A percentile compares a stretch with the other conserved stretches of the same genome.
Evolutionary conservation across 2,113 vertebrate species (phyloP).

Genomic region (Sinocyclocheilus anophthalmus): DNA sequence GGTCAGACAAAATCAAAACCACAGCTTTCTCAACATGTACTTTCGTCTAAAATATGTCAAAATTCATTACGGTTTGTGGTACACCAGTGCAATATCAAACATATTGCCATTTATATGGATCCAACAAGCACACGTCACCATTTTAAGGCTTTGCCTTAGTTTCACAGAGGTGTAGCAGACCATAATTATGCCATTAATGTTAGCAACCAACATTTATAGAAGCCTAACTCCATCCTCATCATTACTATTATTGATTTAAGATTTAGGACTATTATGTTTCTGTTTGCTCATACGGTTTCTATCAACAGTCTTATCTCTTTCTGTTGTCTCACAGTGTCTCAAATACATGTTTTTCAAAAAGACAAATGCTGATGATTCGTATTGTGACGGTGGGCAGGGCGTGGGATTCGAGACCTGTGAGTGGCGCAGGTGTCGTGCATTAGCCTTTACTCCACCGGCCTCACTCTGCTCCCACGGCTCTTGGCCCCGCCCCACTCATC

Average conservation of each 20-base stretch:
- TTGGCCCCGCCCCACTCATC: no score
- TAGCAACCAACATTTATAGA: conserved; percentile 18
- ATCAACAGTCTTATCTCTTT: conserved; percentile 8
- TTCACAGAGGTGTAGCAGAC: conserved; percentile 13
- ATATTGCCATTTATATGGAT: background rate
- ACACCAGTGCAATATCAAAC: background rate
- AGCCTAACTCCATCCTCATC: background rate
- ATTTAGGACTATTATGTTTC: background rate
- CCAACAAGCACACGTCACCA: background rate
- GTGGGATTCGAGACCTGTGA: no score
- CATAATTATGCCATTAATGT: conserved; percentile 1
- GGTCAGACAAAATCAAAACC: background rate
- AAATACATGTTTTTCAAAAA: background rate
- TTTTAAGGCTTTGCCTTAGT: background rate
- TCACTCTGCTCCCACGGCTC: no score
- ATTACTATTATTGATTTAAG: background rate
- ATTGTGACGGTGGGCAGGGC: no score
- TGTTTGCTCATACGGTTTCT: background rate
- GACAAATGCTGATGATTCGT: background rate
- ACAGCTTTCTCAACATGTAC: background rate
- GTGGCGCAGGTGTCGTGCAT: no score
- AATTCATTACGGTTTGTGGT: background rate
- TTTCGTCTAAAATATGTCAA: background rate
- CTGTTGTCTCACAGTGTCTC: background rate
- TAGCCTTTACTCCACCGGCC: no score